Conservation (phyloP, 2,888 invertebrate genomes). For the Drosophila tanythrix region DNA sequence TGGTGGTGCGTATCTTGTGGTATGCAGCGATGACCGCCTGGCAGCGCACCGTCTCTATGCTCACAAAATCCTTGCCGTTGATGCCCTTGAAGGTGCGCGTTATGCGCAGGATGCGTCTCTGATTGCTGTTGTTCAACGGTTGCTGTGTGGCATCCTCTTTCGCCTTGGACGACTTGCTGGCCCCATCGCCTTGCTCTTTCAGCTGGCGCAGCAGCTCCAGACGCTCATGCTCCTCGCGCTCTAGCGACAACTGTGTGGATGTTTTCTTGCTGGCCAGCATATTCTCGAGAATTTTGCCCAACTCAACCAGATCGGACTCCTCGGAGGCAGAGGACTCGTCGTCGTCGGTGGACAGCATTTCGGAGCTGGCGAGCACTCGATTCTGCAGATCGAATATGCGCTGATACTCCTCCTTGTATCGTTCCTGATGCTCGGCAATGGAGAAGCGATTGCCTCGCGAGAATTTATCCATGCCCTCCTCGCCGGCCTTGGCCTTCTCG, state of each 20-base stretch:
- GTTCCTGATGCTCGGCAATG: slow-evolving; percentile 98
- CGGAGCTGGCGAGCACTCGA: slow-evolving; percentile 95
- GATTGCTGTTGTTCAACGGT: slow-evolving; percentile 76
- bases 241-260: slow-evolving; percentile 94
- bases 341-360: slow-evolving; percentile 98
- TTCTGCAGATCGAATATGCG: slow-evolving; percentile 99
- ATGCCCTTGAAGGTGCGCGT: slow-evolving; percentile 95
- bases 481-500: slow-evolving; percentile 98
- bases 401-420: slow-evolving; percentile 99
- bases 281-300: slow-evolving; percentile 98
- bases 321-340: slow-evolving; percentile 97
- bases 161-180: slow-evolving; percentile 87
- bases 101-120: slow-evolving; percentile 93
- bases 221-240: slow-evolving; percentile 97
- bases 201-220: slow-evolving; percentile 97
- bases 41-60: slow-evolving; percentile 95
- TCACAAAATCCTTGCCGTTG: slow-evolving; percentile 95
- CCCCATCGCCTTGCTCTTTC: slow-evolving; percentile 89
- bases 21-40: slow-evolving; percentile 98
- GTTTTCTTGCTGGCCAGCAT: slow-evolving; percentile 99
- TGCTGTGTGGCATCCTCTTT: slow-evolving; percentile 81
- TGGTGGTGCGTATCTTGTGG: slow-evolving; percentile 97
- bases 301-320: slow-evolving; percentile 97
- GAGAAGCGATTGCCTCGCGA: slow-evolving; percentile 99
- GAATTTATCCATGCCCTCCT: slow-evolving; percentile 99